Evolutionary conservation across 2,113 vertebrate genomes (phyloP), one percentile per base, ranked within the genome.

Genomic region (Gymnogyps californianus): DNA sequence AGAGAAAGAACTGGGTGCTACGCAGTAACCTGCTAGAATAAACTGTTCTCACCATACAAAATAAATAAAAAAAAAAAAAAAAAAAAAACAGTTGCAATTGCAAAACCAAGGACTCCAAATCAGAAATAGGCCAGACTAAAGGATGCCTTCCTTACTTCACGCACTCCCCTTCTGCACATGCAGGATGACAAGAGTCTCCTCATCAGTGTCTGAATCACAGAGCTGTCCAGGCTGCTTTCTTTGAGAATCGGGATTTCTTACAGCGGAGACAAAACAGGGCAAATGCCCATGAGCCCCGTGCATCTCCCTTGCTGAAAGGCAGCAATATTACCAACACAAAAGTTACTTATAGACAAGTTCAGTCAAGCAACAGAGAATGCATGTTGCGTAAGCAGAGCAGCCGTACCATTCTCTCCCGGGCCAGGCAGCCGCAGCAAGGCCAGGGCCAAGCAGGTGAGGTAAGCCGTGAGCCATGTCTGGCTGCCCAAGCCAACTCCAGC

Each of bases 201-300:
- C 57, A 13, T 18, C 69, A 29, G 4, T 2, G 1, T 7, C 31
- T 26, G 25, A 76, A 89, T 28, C 47, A 7, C 2, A 5, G 44
- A 25, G 8, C 78, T 52, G n/a, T 25, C 75, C 44, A 11, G 28
- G 66, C 10, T 83, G 67, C 31, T 77, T 46, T 52, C 29, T n/a
- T 15, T 9, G 47, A 70, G 57, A 83, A 81, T 19, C 8, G 11
- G 44, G 52, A 87, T 54, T 87, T 79, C 80, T 76, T 12, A 44
- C 34, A 47, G 16, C 0, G 0, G 16, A 83, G 16, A 70, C 71
- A 67, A 87, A 82, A 21, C 40, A 75, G n/a, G 77, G 62, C 0
- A 0, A 77, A 70, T 6, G 25, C 65, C 81, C 1, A 0, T 13
- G 20, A 84, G 66, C 89, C 31, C 69, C 0, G 0, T 17, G 36